Conservation (phyloP, 2,888 invertebrate species). For the Patella depressa region DNA sequence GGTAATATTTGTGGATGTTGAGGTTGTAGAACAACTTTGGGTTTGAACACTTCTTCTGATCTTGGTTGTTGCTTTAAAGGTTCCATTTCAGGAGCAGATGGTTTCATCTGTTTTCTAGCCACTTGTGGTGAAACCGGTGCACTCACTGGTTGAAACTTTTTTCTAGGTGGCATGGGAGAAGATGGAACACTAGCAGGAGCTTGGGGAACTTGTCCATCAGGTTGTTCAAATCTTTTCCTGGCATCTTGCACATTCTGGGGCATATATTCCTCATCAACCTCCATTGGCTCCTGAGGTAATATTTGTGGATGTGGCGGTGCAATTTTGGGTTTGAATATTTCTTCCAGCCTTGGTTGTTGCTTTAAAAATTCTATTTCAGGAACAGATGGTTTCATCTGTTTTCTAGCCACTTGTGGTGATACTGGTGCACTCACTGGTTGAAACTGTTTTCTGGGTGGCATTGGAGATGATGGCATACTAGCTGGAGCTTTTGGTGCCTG, state of each 20-base stretch:
- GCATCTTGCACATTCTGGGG: slow-evolving; percentile 55
- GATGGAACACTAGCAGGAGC: slow-evolving; percentile 36
- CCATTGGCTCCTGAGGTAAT: slow-evolving; percentile 36
- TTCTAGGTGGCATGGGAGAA: slow-evolving; percentile 25
- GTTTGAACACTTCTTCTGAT: not conserved
- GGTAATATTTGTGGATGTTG: not conserved
- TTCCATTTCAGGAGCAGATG: slow-evolving; percentile 1
- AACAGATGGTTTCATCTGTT: slow-evolving; percentile 17
- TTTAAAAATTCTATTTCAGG: not conserved
- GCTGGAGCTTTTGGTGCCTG: slow-evolving; percentile 31
- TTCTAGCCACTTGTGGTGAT: slow-evolving; percentile 18
- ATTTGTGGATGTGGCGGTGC: not conserved
- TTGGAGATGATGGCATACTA: slow-evolving; percentile 27
- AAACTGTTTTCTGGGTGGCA: not conserved
- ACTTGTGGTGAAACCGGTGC: slow-evolving; percentile 18
- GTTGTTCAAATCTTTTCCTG: slow-evolving; percentile 46
- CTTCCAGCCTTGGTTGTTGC: not conserved
- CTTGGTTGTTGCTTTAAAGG: not conserved
- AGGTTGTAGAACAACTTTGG: not conserved
- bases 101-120: slow-evolving; percentile 18
- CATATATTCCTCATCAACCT: slow-evolving; percentile 45
- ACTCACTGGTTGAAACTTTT: slow-evolving; percentile 12
- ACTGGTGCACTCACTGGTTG: slow-evolving; percentile 14
- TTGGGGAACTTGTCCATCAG: slow-evolving; percentile 29
- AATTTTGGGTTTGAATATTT: not conserved